Evolutionary conservation across 2,113 vertebrate species (phyloP).

Genomic region (Ginglymostoma cirratum): DNA sequence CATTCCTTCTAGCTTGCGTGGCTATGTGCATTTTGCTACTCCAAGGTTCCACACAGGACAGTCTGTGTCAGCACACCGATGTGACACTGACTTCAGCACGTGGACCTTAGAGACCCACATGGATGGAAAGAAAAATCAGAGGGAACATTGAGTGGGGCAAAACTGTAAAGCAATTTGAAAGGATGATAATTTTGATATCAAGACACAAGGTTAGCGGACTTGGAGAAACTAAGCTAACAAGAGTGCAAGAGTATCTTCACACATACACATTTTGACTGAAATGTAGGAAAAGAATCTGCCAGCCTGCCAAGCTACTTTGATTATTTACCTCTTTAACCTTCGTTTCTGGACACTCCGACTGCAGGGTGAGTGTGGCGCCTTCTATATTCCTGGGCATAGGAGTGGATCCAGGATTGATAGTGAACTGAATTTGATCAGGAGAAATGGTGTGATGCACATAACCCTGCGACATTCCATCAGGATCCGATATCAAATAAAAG

Average conservation of each 20-base stretch:
- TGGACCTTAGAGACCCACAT: too few relatives aligned
- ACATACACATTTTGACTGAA: neutral
- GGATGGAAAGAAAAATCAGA: too few relatives aligned
- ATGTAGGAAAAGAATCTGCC: neutral
- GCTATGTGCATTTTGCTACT: too few relatives aligned
- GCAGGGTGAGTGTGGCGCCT: conserved; percentile 89
- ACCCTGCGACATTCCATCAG: conserved; percentile 92
- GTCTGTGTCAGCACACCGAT: too few relatives aligned
- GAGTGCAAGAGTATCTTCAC: neutral
- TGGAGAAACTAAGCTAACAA: conserved; percentile 28
- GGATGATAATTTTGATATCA: neutral
- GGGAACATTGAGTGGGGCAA: neutral
- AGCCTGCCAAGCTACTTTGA: neutral
- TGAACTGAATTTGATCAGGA: conserved; percentile 92
- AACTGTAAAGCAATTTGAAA: neutral
- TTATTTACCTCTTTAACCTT: conserved; percentile 82
- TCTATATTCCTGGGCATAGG: conserved; percentile 98
- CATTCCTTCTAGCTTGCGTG: too few relatives aligned
- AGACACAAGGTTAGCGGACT: neutral
- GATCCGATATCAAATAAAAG: conserved; percentile 77
- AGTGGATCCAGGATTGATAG: conserved; percentile 94
- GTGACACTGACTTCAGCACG: too few relatives aligned
- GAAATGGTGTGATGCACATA: conserved; percentile 98
- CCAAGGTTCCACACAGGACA: too few relatives aligned
- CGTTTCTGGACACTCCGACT: conserved; percentile 95